phyloP scores from a whole-genome alignment of 2,113 vertebrate species.

The Xerus inauris region DNA sequence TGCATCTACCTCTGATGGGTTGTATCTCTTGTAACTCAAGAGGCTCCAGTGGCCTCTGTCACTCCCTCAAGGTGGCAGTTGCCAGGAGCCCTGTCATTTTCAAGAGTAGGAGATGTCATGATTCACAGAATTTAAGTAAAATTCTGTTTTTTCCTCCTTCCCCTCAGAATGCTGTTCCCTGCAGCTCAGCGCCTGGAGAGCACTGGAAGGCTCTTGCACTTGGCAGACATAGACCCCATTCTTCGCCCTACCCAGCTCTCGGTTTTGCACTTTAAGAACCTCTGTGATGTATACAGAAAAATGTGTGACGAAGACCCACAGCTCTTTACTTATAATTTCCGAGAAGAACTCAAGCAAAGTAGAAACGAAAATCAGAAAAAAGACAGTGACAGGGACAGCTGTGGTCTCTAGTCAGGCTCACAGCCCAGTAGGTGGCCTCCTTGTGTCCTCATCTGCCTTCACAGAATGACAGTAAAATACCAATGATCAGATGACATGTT shows the following conservation, averaged over 20 bases:
- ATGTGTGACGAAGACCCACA: slow-evolving; percentile 89
- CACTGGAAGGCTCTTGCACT: slow-evolving; percentile 89
- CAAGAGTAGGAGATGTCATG: not conserved
- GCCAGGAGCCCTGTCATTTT: not conserved
- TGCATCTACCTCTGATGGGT: not conserved
- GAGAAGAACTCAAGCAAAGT: slow-evolving; percentile 91
- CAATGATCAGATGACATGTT: slow-evolving; percentile 66
- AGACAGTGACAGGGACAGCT: not conserved
- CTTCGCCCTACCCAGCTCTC: slow-evolving; percentile 91
- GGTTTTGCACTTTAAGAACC: slow-evolving; percentile 89
- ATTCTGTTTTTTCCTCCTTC: not conserved
- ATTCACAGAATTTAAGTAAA: not conserved
- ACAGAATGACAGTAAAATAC: slow-evolving; percentile 4
- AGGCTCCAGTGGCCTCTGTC: too few species aligned
- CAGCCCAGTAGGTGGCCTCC: accelerated
- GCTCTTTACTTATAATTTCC: slow-evolving; percentile 91
- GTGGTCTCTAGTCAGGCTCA: not conserved
- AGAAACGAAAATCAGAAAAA: not conserved
- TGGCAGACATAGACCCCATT: slow-evolving; percentile 93
- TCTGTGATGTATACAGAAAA: slow-evolving; percentile 90
- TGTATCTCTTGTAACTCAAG: accelerated
- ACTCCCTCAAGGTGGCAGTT: not conserved
- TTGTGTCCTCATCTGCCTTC: not conserved
- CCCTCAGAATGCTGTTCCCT: slow-evolving; percentile 94
- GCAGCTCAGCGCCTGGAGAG: slow-evolving; percentile 88